Percentiles rank a stretch among this genome's conserved stretches.
Evolutionary conservation across 2,888 invertebrate species (phyloP).

Genomic region (Polydrusus tereticollis): DNA sequence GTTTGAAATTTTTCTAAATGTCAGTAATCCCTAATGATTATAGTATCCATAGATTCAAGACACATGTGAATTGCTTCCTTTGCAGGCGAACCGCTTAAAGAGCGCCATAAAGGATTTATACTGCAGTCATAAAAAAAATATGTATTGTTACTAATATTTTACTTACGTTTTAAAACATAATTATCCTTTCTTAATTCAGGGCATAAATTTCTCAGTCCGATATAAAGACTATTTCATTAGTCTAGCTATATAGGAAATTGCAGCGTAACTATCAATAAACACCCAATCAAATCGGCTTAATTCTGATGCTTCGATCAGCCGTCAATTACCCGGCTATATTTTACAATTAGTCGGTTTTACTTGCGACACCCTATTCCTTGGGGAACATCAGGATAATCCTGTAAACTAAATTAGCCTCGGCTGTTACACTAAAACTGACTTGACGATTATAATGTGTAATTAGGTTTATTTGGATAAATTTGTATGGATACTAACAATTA

Average conservation of each 20-base stretch:
- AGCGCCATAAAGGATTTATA: too few species aligned
- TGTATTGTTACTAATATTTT: too few species aligned
- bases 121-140: too few species aligned
- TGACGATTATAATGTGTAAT: not conserved
- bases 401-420: not conserved
- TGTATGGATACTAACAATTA: too few species aligned
- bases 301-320: constrained; percentile 10
- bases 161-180: too few species aligned
- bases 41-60: too few species aligned
- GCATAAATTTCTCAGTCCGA: not conserved
- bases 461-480: not conserved
- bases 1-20: too few species aligned
- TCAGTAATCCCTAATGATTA: too few species aligned
- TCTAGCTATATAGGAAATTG: constrained; percentile 29
- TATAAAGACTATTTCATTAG: constrained; percentile 19
- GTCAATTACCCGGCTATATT: constrained; percentile 53
- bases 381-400: not conserved
- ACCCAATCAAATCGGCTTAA: constrained; percentile 40
- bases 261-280: constrained; percentile 40
- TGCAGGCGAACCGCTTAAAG: too few species aligned
- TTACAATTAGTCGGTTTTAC: constrained; percentile 51
- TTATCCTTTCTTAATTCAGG: not conserved
- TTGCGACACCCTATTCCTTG: constrained; percentile 1
- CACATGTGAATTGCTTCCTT: too few species aligned
- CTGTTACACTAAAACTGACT: not conserved